phyloP scores from a whole-genome alignment of 2,797 vertebrate genomes.

The Zenarchopterus dispar region DNA sequence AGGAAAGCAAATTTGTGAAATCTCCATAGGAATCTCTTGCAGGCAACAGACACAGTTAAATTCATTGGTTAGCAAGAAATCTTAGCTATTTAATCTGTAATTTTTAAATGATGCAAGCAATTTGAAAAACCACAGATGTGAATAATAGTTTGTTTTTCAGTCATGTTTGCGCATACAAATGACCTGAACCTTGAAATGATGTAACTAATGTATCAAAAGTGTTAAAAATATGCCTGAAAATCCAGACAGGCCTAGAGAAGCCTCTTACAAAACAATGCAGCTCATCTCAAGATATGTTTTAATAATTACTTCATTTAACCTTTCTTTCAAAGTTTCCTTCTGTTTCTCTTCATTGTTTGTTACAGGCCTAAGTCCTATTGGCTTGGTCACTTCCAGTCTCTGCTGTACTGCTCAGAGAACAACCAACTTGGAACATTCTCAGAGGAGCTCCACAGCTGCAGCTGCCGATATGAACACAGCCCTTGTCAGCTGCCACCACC shows the following conservation, averaged over 20 bases:
- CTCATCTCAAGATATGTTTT: conserved; percentile 27
- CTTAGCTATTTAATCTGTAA: neutral
- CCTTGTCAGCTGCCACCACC: conserved; percentile 88
- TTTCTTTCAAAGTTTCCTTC: neutral
- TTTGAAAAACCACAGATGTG: neutral
- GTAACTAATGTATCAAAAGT: too few relatives aligned
- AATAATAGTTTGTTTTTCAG: neutral
- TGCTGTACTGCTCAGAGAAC: conserved; percentile 95
- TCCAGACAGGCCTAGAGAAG: conserved; percentile 13
- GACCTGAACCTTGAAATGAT: conserved; percentile 7
- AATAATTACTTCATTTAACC: neutral
- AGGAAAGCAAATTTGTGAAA: conserved; percentile 21
- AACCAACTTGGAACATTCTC: conserved; percentile 93
- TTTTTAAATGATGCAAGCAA: neutral
- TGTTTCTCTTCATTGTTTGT: neutral
- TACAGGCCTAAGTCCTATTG: conserved; percentile 90
- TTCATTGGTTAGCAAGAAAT: neutral
- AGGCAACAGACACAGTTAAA: neutral
- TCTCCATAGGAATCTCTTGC: neutral
- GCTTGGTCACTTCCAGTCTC: conserved; percentile 93
- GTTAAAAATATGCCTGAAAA: conserved; percentile 21
- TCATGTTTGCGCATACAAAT: conserved; percentile 12
- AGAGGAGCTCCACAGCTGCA: conserved; percentile 92
- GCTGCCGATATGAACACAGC: conserved; percentile 90
- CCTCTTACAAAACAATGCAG: neutral